phyloP scores from a whole-genome alignment of 2,888 invertebrate species.

The Melitaea athalia region DNA sequence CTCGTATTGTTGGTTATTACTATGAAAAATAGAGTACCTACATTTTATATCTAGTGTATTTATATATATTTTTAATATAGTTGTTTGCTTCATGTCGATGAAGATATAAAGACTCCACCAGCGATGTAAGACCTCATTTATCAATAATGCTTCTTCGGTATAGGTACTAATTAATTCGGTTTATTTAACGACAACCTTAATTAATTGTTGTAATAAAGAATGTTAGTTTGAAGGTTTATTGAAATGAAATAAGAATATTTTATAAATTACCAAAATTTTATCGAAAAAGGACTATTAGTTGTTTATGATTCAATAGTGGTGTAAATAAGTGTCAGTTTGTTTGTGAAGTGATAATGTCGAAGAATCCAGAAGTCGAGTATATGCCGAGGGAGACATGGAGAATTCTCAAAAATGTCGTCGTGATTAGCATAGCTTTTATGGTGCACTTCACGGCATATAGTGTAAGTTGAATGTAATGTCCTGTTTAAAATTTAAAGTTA shows the following conservation, averaged over 20 bases:
- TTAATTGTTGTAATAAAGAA: background rate
- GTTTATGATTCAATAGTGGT: background rate
- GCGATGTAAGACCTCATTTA: background rate
- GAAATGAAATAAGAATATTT: background rate
- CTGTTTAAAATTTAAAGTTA: no score
- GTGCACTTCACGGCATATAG: conserved; percentile 85
- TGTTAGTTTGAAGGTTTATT: background rate
- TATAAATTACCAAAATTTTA: background rate
- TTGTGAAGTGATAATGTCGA: conserved; percentile 32
- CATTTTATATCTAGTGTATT: background rate
- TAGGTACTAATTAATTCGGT: background rate
- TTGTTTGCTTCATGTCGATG: background rate
- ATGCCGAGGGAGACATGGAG: conserved; percentile 63
- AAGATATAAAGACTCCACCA: background rate
- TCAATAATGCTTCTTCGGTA: background rate
- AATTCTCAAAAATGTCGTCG: conserved; percentile 72
- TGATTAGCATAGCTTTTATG: conserved; percentile 84
- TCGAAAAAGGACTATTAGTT: background rate
- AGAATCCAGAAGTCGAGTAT: conserved; percentile 41
- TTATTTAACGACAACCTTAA: background rate
- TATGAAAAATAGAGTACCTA: no score
- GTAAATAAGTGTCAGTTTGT: background rate
- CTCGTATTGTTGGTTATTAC: no score
- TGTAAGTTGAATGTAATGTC: conserved; percentile 45
- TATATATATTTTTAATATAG: conserved; percentile 1